A percentile compares a stretch with the other conserved stretches of the same genome.
These are phyloP conservation scores for Leucophenga maculata DNA, from an alignment of 2,888 invertebrate species.

Conservation along the genomic window DNA sequence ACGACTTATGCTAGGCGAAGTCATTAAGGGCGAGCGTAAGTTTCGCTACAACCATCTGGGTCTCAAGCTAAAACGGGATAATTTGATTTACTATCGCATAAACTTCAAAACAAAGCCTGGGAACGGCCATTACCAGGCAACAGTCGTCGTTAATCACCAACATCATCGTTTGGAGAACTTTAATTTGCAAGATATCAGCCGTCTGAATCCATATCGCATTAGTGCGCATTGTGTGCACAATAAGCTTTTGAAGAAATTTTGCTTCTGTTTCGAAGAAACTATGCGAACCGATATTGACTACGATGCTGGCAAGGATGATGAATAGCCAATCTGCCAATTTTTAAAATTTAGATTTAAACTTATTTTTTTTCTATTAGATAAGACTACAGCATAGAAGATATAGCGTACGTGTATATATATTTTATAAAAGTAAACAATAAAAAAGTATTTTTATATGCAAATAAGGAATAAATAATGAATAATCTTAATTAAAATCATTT, in stretches of 20 bases:
- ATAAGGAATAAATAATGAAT: no score
- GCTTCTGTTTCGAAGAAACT: not conserved
- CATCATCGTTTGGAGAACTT: not conserved
- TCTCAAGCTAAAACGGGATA: no score
- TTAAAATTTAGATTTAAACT: no score
- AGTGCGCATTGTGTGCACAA: not conserved
- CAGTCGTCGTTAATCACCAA: not conserved
- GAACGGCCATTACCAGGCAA: not conserved
- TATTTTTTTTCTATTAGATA: no score
- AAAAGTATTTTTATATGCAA: no score
- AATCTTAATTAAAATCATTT: no score
- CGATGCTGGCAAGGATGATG: no score
- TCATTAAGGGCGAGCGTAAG: not conserved
- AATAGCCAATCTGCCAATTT: no score
- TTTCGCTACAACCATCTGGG: not conserved
- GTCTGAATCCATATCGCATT: not conserved
- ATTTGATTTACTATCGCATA: not conserved
- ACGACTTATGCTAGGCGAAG: not conserved
- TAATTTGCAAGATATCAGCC: not conserved
- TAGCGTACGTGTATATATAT: no score
- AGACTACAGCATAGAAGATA: no score
- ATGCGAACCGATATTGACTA: no score
- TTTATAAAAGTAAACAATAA: no score
- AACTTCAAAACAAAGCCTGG: not conserved
- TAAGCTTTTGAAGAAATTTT: constrained; percentile 1